phyloP scores from a whole-genome alignment of 2,888 invertebrate genomes.

The Ametastegia equiseti region DNA sequence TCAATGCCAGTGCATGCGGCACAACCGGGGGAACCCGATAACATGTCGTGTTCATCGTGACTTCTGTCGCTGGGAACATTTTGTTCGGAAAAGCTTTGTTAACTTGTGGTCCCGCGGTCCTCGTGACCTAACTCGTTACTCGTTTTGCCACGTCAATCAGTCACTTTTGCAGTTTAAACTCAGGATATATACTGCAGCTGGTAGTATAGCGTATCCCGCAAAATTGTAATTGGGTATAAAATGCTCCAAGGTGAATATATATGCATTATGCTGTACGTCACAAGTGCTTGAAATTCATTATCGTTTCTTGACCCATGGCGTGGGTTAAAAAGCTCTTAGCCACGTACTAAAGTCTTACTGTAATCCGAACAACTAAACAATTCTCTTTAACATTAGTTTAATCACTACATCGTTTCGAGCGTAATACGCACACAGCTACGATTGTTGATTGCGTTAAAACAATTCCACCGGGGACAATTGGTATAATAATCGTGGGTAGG shows the following conservation, averaged over 20 bases:
- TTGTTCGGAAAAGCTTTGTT: conserved; percentile 42
- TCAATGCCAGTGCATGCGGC: conserved; percentile 66
- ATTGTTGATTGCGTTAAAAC: conserved; percentile 12
- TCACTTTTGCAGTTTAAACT: conserved; percentile 27
- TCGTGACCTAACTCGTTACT: conserved; percentile 39
- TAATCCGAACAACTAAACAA: neutral
- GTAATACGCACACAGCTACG: neutral
- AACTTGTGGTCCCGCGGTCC: conserved; percentile 30
- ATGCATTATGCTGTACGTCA: neutral
- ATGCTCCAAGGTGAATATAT: neutral
- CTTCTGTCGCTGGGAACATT: conserved; percentile 49
- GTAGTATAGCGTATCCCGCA: conserved; percentile 1
- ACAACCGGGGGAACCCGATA: conserved; percentile 66
- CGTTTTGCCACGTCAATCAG: conserved; percentile 34
- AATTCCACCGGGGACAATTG: conserved; percentile 7
- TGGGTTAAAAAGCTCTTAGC: neutral
- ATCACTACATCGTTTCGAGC: neutral
- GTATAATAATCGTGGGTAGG: neutral
- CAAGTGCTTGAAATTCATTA: neutral
- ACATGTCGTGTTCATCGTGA: conserved; percentile 55
- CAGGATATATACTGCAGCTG: neutral
- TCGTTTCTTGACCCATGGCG: neutral
- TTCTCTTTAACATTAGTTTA: conserved; percentile 1
- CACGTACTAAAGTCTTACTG: neutral
- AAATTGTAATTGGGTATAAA: conserved; percentile 28